A percentile compares a stretch with the other conserved stretches of the same genome.
Conservation (phyloP, 2,797 vertebrate species). For the Gorsachius magnificus region DNA sequence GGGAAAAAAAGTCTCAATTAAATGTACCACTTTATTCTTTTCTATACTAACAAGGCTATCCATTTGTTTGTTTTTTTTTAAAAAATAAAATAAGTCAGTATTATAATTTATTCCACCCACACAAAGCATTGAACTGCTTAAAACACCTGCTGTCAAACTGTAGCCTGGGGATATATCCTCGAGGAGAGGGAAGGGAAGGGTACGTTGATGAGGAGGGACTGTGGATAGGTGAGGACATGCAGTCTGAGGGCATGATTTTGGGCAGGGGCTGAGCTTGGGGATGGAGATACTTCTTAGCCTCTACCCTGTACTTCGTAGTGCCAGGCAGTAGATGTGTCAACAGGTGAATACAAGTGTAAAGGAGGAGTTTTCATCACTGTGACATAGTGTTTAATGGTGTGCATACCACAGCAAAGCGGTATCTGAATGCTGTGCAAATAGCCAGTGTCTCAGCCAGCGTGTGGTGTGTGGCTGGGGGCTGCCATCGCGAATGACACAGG, state of each 20-base stretch:
- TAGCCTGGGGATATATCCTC: background rate
- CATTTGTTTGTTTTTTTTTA: background rate
- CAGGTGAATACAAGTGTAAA: background rate
- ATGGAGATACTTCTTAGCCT: background rate
- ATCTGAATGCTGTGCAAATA: background rate
- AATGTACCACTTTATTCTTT: background rate
- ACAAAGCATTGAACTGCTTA: background rate
- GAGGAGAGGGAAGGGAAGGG: background rate
- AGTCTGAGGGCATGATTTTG: background rate
- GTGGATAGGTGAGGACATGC: background rate
- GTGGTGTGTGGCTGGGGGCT: background rate
- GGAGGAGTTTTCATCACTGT: background rate
- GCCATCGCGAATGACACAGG: background rate
- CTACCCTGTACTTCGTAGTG: accelerated
- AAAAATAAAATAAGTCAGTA: background rate
- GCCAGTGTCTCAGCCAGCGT: accelerated
- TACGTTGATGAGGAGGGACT: background rate
- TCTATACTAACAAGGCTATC: background rate
- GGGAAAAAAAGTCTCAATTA: background rate
- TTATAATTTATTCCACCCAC: background rate
- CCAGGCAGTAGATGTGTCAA: background rate
- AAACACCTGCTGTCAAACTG: background rate
- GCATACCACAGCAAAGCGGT: background rate
- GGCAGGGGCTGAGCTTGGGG: background rate
- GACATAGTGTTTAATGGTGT: background rate